Conservation (phyloP, 2,797 vertebrate genomes). For the Danio albolineatus region DNA sequence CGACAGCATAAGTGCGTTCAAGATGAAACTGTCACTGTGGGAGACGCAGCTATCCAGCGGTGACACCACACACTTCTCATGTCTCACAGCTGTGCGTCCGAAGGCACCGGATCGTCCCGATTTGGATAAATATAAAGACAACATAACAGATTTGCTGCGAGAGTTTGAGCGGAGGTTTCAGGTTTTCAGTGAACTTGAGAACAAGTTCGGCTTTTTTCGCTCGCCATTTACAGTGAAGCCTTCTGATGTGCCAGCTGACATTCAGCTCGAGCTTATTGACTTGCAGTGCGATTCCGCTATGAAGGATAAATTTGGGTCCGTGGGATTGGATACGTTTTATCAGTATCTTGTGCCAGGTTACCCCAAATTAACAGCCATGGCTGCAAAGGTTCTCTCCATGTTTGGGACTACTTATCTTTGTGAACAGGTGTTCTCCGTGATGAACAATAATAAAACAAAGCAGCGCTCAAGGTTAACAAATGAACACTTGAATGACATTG, state of each 20-base stretch:
- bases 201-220: slow-evolving; percentile 51
- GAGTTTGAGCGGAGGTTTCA: slow-evolving; percentile 61
- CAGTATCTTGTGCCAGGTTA: slow-evolving; percentile 50
- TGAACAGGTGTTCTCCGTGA: slow-evolving; percentile 40
- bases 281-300: slow-evolving; percentile 59
- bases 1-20: no score
- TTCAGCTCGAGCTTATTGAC: slow-evolving; percentile 55
- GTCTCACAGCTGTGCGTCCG: no score
- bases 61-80: no score
- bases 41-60: no score
- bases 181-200: slow-evolving; percentile 49
- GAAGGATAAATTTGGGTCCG: slow-evolving; percentile 45
- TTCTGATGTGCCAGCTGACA: slow-evolving; percentile 42
- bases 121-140: no score
- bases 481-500: slow-evolving; percentile 12
- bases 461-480: slow-evolving; percentile 36
- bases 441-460: slow-evolving; percentile 32
- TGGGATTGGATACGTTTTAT: slow-evolving; percentile 56
- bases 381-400: slow-evolving; percentile 45
- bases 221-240: slow-evolving; percentile 22
- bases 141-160: no score
- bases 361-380: slow-evolving; percentile 54
- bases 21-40: no score
- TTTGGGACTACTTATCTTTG: slow-evolving; percentile 48
- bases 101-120: no score